These are phyloP conservation scores for Acipenser transmontanus DNA, from an alignment of 2,797 vertebrate species.

Conservation along the genomic window DNA sequence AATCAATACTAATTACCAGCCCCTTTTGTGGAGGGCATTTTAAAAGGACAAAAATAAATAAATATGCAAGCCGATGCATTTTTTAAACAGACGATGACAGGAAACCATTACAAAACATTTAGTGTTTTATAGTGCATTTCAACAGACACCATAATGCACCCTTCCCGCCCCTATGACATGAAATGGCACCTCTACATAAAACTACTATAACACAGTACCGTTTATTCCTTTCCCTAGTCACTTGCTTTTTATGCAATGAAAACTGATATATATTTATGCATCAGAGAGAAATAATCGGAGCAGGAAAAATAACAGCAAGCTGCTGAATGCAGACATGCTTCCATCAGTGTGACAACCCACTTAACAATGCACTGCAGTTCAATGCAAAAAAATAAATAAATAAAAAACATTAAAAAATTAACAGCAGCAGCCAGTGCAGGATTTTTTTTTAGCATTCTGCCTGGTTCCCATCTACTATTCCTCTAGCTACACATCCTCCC, in stretches of 20 bases:
- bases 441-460: slow-evolving; percentile 9
- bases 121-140: too few relatives aligned
- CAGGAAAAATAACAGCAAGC: slow-evolving; percentile 28
- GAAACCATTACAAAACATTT: too few relatives aligned
- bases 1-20: not conserved
- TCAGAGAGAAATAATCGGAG: slow-evolving; percentile 17
- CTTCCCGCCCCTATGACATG: too few relatives aligned
- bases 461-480: not conserved
- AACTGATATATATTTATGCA: too few relatives aligned
- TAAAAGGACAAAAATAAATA: slow-evolving; percentile 9
- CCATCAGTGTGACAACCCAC: slow-evolving; percentile 40
- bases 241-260: too few relatives aligned
- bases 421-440: slow-evolving; percentile 29
- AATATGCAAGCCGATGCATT: not conserved
- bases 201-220: too few relatives aligned
- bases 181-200: too few relatives aligned
- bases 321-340: slow-evolving; percentile 32
- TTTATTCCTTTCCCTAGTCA: too few relatives aligned
- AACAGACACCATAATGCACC: too few relatives aligned
- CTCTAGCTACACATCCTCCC: slow-evolving; percentile 18
- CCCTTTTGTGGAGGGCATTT: slow-evolving; percentile 15
- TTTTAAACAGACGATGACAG: too few relatives aligned
- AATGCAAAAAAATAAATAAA: slow-evolving; percentile 26
- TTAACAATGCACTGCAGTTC: slow-evolving; percentile 47
- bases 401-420: too few relatives aligned